Conservation (phyloP, 2,888 invertebrate species). For the Nephrotoma flavescens region DNA sequence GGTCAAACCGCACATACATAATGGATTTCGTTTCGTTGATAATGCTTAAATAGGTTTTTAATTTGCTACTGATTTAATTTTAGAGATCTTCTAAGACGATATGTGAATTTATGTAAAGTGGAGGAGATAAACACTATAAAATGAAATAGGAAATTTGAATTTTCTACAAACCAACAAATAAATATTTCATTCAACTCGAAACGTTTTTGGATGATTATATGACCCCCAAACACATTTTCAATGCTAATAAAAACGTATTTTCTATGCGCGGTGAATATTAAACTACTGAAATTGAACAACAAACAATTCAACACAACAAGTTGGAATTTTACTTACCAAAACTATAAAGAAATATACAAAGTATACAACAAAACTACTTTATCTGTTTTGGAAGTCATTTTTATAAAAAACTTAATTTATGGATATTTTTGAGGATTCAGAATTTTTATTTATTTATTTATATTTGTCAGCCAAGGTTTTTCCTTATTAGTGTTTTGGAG, state of each 20-base stretch:
- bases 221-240: slow-evolving; percentile 13
- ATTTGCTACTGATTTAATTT: neutral
- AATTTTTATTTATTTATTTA: neutral
- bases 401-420: neutral
- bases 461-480: neutral
- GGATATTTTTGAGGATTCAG: neutral
- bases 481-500: neutral
- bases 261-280: slow-evolving; percentile 3
- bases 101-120: neutral
- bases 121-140: neutral
- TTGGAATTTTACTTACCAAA: neutral
- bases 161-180: neutral
- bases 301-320: neutral
- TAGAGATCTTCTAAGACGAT: neutral
- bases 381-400: neutral
- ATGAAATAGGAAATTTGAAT: neutral
- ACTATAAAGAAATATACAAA: neutral
- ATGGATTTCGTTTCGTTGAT: neutral
- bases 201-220: slow-evolving; percentile 1
- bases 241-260: slow-evolving; percentile 9
- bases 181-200: neutral
- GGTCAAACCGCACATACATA: neutral
- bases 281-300: neutral
- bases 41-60: neutral
- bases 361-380: neutral